Percentiles rank a stretch among this genome's conserved stretches.
These are phyloP conservation scores for Characodon lateralis DNA, from an alignment of 2,797 vertebrate species.

Conservation along the genomic window DNA sequence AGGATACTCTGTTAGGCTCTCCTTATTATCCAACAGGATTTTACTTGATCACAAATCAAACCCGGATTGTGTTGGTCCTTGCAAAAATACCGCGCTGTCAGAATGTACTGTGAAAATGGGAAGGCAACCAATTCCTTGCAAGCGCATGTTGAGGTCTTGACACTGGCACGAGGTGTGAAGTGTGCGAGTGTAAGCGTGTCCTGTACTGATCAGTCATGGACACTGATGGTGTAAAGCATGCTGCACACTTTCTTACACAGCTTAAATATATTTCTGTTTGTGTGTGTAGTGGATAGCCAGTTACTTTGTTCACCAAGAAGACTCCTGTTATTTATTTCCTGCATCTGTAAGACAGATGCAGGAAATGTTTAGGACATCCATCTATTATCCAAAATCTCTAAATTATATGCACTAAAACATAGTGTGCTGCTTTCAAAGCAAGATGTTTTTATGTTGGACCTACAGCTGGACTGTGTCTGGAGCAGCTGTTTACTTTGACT, in stretches of 20 bases:
- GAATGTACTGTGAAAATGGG: conserved; percentile 41
- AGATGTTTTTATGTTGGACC: not conserved
- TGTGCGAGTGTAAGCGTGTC: conserved; percentile 22
- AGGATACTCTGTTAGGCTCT: conserved; percentile 32
- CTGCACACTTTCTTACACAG: conserved; percentile 12
- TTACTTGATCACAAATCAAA: conserved; percentile 61
- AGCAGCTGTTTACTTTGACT: conserved; percentile 46
- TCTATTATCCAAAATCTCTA: not conserved
- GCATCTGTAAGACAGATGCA: not conserved
- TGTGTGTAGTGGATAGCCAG: conserved; percentile 43
- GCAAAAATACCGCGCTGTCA: conserved; percentile 49
- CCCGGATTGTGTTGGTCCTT: conserved; percentile 45
- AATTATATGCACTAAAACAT: not conserved
- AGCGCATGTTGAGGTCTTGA: conserved; percentile 43
- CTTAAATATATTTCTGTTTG: conserved; percentile 36
- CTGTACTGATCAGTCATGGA: conserved; percentile 34
- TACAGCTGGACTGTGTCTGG: conserved; percentile 45
- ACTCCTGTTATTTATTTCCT: conserved; percentile 32
- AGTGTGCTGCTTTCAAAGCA: not conserved
- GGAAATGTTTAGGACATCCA: not conserved
- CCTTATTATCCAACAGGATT: conserved; percentile 57
- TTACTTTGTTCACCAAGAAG: conserved; percentile 27
- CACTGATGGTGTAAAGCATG: conserved; percentile 6
- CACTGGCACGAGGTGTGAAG: conserved; percentile 30
- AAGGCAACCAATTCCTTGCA: conserved; percentile 47